These are phyloP conservation scores for Hystrix cristata DNA, from an alignment of 2,113 vertebrate species.

Conservation along the genomic window DNA sequence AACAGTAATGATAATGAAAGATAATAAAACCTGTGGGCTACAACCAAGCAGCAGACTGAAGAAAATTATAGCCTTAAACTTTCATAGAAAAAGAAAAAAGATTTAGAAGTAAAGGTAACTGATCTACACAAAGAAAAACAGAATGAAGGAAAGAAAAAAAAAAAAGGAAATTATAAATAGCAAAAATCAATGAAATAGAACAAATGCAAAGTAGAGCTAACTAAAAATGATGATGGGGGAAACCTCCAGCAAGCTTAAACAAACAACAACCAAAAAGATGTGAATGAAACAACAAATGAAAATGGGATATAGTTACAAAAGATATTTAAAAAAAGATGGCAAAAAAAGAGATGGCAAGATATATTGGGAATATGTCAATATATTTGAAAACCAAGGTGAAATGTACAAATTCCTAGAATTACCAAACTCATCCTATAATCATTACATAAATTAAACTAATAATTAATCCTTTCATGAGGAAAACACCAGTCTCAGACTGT, in stretches of 20 bases:
- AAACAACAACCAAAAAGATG: background rate
- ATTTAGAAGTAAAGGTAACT: background rate
- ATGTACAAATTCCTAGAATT: background rate
- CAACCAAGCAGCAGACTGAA: background rate
- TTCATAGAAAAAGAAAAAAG: background rate
- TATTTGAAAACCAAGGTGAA: constrained; percentile 20
- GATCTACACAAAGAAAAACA: background rate
- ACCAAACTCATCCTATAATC: background rate
- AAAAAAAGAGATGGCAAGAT: background rate
- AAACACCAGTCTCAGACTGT: background rate
- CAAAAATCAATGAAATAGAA: background rate
- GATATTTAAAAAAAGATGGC: background rate
- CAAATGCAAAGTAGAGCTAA: background rate
- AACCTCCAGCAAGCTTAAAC: background rate
- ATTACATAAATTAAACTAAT: background rate
- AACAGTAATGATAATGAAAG: background rate
- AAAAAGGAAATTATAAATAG: background rate
- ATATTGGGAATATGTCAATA: background rate
- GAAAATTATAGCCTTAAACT: background rate
- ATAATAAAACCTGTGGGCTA: background rate
- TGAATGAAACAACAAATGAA: background rate
- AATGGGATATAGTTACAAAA: background rate
- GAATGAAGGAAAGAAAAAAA: background rate
- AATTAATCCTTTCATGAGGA: background rate
- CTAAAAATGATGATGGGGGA: background rate